phyloP scores from a whole-genome alignment of 2,888 invertebrate genomes.

The Exephanes ischioxanthus region DNA sequence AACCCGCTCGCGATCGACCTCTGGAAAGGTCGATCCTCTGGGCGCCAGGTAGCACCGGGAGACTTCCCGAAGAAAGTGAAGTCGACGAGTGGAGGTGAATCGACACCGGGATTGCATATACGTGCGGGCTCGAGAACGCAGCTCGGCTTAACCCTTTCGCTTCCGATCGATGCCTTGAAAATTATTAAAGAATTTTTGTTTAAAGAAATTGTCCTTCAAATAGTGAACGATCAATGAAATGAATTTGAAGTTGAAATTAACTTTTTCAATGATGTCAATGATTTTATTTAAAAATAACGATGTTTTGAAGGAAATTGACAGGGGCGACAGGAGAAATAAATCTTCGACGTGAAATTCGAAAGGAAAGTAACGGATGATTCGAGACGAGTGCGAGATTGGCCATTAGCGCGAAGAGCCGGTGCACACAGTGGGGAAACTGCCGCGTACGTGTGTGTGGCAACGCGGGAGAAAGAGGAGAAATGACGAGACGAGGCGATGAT shows the following conservation, averaged over 20 bases:
- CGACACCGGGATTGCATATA: conserved; percentile 20
- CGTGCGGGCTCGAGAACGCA: conserved; percentile 44
- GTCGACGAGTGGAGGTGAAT: conserved; percentile 42
- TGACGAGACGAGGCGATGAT: conserved; percentile 12
- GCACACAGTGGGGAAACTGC: conserved; percentile 20
- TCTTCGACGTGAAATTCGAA: conserved; percentile 42
- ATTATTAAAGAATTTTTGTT: neutral
- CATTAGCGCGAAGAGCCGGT: conserved; percentile 37
- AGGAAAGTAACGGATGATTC: conserved; percentile 49
- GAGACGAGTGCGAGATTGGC: conserved; percentile 51
- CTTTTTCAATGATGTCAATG: no score
- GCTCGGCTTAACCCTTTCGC: conserved; percentile 65
- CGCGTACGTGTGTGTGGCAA: conserved; percentile 38
- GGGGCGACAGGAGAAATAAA: conserved; percentile 3
- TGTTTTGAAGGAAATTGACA: neutral
- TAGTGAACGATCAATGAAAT: neutral
- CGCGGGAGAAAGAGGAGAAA: conserved; percentile 36
- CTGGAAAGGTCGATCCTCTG: conserved; percentile 79
- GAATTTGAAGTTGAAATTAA: no score
- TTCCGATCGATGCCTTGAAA: neutral
- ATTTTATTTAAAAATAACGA: no score
- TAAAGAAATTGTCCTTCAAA: neutral
- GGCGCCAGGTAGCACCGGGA: conserved; percentile 56
- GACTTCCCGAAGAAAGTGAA: conserved; percentile 81
- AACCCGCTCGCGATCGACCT: conserved; percentile 75